Percentiles rank a stretch among this genome's conserved stretches.
Conservation (phyloP, 1,140 invertebrate species). For the Heliconius congener region DNA sequence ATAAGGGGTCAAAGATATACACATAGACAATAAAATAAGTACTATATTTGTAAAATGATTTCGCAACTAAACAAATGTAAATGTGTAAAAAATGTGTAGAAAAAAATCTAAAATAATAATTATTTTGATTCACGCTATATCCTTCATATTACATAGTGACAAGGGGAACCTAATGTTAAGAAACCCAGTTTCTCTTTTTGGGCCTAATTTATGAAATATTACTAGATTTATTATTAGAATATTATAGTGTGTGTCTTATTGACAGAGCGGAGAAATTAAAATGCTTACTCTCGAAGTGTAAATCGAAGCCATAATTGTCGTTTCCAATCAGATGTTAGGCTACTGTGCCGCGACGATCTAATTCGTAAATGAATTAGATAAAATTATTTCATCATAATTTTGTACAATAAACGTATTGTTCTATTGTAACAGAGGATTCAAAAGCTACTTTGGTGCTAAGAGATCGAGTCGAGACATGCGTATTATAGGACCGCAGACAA, state of each 20-base stretch:
- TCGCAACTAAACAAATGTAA: background rate
- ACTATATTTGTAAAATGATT: background rate
- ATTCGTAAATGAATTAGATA: too few species aligned
- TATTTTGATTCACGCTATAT: background rate
- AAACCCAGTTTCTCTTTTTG: background rate
- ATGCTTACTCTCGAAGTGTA: background rate
- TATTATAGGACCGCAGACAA: background rate
- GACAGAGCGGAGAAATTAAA: background rate
- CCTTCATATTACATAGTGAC: background rate
- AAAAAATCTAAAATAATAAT: background rate
- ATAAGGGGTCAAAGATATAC: background rate
- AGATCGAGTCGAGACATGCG: constrained; percentile 4
- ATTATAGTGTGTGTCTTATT: background rate
- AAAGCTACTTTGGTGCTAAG: background rate
- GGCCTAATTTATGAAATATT: background rate
- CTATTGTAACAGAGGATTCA: background rate
- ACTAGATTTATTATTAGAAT: too few species aligned
- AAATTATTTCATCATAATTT: background rate
- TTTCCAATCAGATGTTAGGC: too few species aligned
- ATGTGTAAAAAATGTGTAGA: background rate
- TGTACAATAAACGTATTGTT: too few species aligned
- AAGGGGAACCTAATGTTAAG: background rate
- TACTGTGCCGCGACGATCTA: too few species aligned
- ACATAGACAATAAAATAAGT: background rate
- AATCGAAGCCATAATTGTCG: background rate